Base-by-base conservation (phyloP, 2,113 vertebrate genomes). In the Melanotaenia duboulayi region DNA sequence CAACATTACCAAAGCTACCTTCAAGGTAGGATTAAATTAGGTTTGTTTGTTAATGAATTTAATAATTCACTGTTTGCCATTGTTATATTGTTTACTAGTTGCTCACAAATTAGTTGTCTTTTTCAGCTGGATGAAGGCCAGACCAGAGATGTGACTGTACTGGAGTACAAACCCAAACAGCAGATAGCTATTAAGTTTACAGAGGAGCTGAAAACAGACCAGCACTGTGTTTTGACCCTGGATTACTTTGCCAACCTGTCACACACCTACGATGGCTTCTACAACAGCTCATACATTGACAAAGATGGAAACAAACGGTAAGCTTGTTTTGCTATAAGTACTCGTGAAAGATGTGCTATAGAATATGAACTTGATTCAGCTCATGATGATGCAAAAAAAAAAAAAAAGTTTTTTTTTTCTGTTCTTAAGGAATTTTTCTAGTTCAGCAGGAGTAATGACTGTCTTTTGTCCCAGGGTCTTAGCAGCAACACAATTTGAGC, bases 401-500 rank as follows among this genome's bases (percentile, higher is more conserved):
- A 59, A 5, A 5, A 55, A 61, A 65, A 44, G 51, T 39, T 13
- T 11, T 19, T 58, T 25, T n/a, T 63, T 3, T n/a, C 25, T 49
- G 11, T 51, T 49, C 49, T 65, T 23, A 22, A 14, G 57, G 6
- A 0, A 50, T 50, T 28, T 28, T 28, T 12, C 0, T 59, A 10
- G 40, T 22, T 80, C 3, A 50, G 2, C 22, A 14, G 3, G 23
- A 52, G 1, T 42, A 42, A 60, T 24, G 11, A 16, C 22, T 4
- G 17, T 64, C 44, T 37, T 42, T 63, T 83, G 81, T 67, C 25
- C 46, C 86, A 97, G 96, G 81, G 95, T 95, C 84, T 93, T 99
- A 75, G 97, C 96, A 84, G 96, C 97, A 62, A 99, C 98, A 68
- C 97, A 99, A 48, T 99, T 99, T 94, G 97, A 99, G 86, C 97